A percentile compares a stretch with the other conserved stretches of the same genome.
Evolutionary conservation across 2,888 invertebrate species (phyloP).

Genomic region (Troides oblongomaculatus): DNA sequence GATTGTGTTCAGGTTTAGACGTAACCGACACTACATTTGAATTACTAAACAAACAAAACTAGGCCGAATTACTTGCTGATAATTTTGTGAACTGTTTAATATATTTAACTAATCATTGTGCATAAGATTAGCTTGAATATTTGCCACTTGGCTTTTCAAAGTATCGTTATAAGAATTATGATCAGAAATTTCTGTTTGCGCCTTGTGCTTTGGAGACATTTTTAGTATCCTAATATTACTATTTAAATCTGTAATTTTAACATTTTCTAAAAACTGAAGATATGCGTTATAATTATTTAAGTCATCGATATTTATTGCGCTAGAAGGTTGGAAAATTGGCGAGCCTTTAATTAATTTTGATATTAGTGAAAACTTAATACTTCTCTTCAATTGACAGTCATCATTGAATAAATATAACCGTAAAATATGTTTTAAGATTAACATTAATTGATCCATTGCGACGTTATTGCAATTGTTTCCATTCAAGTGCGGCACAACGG

Average conservation of each 20-base stretch:
- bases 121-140: background rate
- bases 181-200: conserved; percentile 5
- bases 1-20: background rate
- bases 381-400: conserved; percentile 9
- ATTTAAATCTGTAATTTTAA: conserved; percentile 6
- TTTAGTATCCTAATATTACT: background rate
- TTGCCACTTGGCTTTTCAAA: background rate
- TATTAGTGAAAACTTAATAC: conserved; percentile 2
- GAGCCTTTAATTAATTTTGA: conserved; percentile 13
- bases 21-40: background rate
- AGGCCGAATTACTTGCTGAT: conserved; percentile 1
- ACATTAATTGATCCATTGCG: conserved; percentile 17
- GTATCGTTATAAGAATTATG: conserved; percentile 2
- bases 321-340: background rate
- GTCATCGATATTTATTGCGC: conserved; percentile 2
- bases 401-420: conserved; percentile 11
- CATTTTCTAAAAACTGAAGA: conserved; percentile 10
- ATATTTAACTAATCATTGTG: background rate
- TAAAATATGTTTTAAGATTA: conserved; percentile 12
- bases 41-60: background rate
- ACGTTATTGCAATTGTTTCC: conserved; percentile 11
- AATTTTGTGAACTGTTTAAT: conserved; percentile 1
- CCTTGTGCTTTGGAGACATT: background rate
- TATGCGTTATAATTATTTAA: conserved; percentile 4
- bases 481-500: background rate